Conservation (phyloP, 2,113 vertebrate genomes). For the Lophotis ruficrista region DNA sequence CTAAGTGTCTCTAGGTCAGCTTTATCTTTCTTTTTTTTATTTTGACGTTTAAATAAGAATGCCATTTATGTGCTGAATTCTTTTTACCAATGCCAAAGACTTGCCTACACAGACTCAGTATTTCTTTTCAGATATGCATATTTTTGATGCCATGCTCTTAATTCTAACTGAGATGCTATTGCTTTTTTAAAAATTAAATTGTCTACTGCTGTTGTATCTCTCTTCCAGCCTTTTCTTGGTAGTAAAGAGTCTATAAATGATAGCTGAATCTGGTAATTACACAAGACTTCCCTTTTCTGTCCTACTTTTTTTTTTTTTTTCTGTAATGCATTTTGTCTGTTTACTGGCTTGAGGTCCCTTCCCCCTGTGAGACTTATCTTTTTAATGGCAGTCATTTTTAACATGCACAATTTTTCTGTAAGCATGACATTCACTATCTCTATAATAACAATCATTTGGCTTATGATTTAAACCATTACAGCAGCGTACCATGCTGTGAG, state of each 20-base stretch:
- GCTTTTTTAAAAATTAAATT: neutral
- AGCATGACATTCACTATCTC: slow-evolving; percentile 55
- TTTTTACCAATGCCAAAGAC: neutral
- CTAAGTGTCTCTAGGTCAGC: neutral
- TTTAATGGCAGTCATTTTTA: slow-evolving; percentile 68
- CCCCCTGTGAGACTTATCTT: slow-evolving; percentile 49
- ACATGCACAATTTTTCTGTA: slow-evolving; percentile 55
- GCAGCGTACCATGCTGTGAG: slow-evolving; percentile 32
- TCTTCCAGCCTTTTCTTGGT: neutral
- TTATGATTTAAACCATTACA: slow-evolving; percentile 65
- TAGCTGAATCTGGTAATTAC: slow-evolving; percentile 44
- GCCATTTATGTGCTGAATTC: neutral
- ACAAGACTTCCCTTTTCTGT: slow-evolving; percentile 1
- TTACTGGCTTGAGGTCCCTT: slow-evolving; percentile 47
- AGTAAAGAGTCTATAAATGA: slow-evolving; percentile 23
- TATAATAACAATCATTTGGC: slow-evolving; percentile 62
- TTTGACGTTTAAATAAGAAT: neutral
- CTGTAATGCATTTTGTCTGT: slow-evolving; percentile 49
- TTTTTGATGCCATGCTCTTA: neutral
- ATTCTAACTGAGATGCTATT: neutral
- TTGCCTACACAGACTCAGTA: neutral
- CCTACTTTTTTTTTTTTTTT: neutral
- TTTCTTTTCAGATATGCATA: neutral
- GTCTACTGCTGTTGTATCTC: neutral
- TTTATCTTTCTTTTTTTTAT: neutral